Conservation (phyloP, 35 echinoderm and acorn worm genomes). For the Apostichopus californicus region DNA sequence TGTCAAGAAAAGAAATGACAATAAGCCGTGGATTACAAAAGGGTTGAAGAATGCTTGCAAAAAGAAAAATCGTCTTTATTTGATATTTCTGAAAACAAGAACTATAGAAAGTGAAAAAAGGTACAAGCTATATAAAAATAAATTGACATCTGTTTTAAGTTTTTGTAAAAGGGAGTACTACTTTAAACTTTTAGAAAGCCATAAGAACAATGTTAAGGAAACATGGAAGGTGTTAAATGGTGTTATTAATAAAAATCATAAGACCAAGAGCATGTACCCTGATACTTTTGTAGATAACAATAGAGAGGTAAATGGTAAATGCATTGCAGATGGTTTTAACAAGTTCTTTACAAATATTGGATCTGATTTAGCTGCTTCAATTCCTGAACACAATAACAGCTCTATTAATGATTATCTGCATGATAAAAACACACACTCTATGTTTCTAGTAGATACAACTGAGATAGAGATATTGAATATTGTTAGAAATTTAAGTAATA, state of each 20-base stretch:
- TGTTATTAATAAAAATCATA: conserved; percentile 10
- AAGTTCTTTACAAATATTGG: neutral
- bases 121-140: no score
- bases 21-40: neutral
- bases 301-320: conserved; percentile 13
- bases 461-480: neutral
- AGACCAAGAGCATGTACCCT: neutral
- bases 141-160: no score
- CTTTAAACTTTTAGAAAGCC: no score
- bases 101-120: no score
- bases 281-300: conserved; percentile 1
- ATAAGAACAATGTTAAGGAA: conserved; percentile 36
- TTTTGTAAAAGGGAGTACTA: no score
- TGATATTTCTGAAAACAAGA: no score
- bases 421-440: no score
- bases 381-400: no score
- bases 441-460: neutral
- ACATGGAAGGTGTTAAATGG: conserved; percentile 46
- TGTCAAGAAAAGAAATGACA: neutral
- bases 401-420: no score
- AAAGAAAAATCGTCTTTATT: no score
- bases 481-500: neutral
- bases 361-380: no score
- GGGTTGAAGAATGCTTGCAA: no score
- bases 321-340: neutral